Conservation (phyloP, 1,140 invertebrate species). For the Ceratitis capitata region DNA sequence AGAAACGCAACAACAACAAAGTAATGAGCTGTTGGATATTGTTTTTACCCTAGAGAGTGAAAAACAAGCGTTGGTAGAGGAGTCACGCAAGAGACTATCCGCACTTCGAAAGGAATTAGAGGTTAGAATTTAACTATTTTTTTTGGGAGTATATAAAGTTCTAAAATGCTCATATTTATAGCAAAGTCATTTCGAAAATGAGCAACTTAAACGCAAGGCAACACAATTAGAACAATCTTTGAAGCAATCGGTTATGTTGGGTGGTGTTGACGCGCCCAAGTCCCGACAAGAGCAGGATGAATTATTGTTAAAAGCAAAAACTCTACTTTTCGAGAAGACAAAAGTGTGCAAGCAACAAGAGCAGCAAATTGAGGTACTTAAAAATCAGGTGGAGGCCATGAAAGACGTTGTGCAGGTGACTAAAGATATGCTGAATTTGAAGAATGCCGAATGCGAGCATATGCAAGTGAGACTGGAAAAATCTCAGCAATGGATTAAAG, state of each 20-base stretch:
- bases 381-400: constrained; percentile 75
- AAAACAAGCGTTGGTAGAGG: constrained; percentile 60
- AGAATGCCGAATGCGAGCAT: constrained; percentile 80
- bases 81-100: constrained; percentile 58
- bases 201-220: constrained; percentile 54
- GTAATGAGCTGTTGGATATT: constrained; percentile 61
- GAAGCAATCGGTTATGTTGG: constrained; percentile 59
- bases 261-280: constrained; percentile 58
- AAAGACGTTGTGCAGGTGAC: constrained; percentile 82
- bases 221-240: constrained; percentile 58
- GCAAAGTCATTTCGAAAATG: constrained; percentile 56
- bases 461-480: constrained; percentile 74
- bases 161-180: constrained; percentile 37
- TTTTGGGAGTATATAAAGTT: neutral
- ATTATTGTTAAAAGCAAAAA: constrained; percentile 71
- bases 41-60: constrained; percentile 63
- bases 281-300: constrained; percentile 67
- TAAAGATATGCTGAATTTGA: constrained; percentile 79
- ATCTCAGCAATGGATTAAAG: constrained; percentile 75
- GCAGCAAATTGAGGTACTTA: constrained; percentile 76
- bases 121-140: constrained; percentile 49
- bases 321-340: constrained; percentile 75
- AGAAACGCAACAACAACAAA: constrained; percentile 43
- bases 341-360: constrained; percentile 79
- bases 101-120: constrained; percentile 63